Evolutionary conservation across 2,797 vertebrate species (phyloP), one percentile per base, ranked within the genome.

Genomic region (Anas flavirostris): DNA sequence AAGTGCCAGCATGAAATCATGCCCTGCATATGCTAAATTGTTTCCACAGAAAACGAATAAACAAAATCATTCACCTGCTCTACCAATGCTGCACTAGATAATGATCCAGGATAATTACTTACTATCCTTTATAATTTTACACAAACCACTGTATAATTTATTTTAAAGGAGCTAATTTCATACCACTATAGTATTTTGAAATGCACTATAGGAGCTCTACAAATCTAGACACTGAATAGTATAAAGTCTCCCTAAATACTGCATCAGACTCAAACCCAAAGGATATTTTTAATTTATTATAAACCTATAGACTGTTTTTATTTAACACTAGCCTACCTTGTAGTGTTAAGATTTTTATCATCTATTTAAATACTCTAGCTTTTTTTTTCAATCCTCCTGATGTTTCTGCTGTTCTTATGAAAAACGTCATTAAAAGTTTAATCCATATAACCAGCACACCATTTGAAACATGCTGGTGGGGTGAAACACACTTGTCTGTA

Each of bases 281-380:
- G 63, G 62, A 88, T 91, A 67, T 95, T 94, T 94, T 93, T 97
- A 92, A 97, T 96, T 97, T 97, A 97, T 97, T 97, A 70, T 91
- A 96, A 97, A 91, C 75, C 69, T 95, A 94, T 77, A 94, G 77
- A 85, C 68, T 92, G 77, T 83, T 91, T 93, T 89, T 95, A 91
- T 94, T 94, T 95, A 92, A 95, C 82, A 89, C 43, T 56, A 70
- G 8, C 82, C 67, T 81, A 83, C 73, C 58, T 81, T 94, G 82
- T 59, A 90, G 60, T 31, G 74, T 94, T 96, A 76, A 46, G 81
- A 37, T 62, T 93, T 80, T 93, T 84, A 80, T 86, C 23, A 79
- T 63, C 56, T 95, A 85, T 95, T 95, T 95, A 94, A 96, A 88
- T 70, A 80, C 26, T 46, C 43, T 66, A n/a, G 50, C 41, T 76